Evolutionary conservation across 2,797 vertebrate species (phyloP).

Genomic region (Peromyscus aztecus): DNA sequence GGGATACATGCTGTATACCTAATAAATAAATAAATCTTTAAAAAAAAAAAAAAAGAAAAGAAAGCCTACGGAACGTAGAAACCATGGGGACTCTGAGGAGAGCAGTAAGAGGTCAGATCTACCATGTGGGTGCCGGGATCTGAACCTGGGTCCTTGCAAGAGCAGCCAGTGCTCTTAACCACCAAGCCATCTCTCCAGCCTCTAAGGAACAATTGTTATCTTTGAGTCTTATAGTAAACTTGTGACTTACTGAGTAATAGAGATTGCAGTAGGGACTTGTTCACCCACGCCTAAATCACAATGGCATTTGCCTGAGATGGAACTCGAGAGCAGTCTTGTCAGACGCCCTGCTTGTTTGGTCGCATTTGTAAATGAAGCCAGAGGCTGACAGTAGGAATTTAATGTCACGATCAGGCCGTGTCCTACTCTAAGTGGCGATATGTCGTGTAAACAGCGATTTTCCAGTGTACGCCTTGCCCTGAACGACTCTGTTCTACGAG

Average conservation of each 20-base stretch:
- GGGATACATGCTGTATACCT: no score
- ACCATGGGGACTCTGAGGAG: background rate
- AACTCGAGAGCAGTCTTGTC: background rate
- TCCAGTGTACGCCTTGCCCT: background rate
- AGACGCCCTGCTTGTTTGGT: constrained; percentile 1
- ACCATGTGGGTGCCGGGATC: background rate
- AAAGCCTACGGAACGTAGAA: background rate
- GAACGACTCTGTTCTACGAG: background rate
- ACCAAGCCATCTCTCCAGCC: background rate
- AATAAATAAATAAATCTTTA: no score
- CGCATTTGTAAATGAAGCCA: background rate
- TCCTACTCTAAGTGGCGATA: background rate
- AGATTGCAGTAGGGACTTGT: constrained; percentile 6
- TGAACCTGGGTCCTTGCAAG: background rate
- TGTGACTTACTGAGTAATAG: constrained; percentile 21
- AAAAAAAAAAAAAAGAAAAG: no score
- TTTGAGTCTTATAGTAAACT: background rate
- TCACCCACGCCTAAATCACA: background rate
- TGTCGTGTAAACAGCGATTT: background rate
- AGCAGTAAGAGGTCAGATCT: background rate
- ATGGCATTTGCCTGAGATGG: constrained; percentile 24
- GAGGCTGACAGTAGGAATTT: background rate
- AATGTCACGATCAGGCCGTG: background rate
- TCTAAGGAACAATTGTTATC: background rate
- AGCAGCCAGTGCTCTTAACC: background rate